Base-by-base conservation (phyloP, 2,797 vertebrate species). In the Choloepus didactylus region DNA sequence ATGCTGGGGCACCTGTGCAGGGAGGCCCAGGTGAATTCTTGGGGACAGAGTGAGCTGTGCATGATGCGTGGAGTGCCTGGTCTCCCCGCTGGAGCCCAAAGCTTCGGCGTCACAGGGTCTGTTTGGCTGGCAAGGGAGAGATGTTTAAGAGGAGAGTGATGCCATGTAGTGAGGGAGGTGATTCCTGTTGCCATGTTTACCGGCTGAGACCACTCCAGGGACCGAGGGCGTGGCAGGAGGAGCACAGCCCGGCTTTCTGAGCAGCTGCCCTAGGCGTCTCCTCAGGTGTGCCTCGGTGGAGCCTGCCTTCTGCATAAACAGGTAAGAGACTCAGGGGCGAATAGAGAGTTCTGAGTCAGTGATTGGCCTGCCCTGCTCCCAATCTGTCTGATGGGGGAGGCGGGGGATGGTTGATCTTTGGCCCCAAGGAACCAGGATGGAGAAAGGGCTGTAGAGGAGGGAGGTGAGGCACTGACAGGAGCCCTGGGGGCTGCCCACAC, bases 121-220 rank as follows among this genome's bases (percentile, higher is more conserved):
- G 5, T 38, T 21, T 23, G 29, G 79, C 84, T n/a, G 54, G 31
- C 2, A 25, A 92, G 60, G 29, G 21, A 77, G 62, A 92, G n/a
- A 38, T 2, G 41, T n/a, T 25, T 9, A 62, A 41, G 46, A 3
- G 59, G 25, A 27, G 35, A 16, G 66, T 3, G 31, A 44, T 12
- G 76, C 81, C 27, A 67, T 64, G n/a, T 67, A 79, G 83, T 1
- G 18, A 81, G 23, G 51, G 27, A 6, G 82, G 75, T 56, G 91
- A 29, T 41, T 82, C 51, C 27, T 11, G 88, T 80, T 97, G 95
- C 85, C 60, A n/a, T 83, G 85, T 16, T 76, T 86, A 76, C 95
- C 27, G 9, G 85, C 75, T 86, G 2, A 2, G 91, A 70, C 16
- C 49, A 18, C 96, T 60, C 87, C 0, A 0, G 96, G 76, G 93